Evolutionary conservation across 2,113 vertebrate species (phyloP).

Genomic region (Opisthocomus hoazin): DNA sequence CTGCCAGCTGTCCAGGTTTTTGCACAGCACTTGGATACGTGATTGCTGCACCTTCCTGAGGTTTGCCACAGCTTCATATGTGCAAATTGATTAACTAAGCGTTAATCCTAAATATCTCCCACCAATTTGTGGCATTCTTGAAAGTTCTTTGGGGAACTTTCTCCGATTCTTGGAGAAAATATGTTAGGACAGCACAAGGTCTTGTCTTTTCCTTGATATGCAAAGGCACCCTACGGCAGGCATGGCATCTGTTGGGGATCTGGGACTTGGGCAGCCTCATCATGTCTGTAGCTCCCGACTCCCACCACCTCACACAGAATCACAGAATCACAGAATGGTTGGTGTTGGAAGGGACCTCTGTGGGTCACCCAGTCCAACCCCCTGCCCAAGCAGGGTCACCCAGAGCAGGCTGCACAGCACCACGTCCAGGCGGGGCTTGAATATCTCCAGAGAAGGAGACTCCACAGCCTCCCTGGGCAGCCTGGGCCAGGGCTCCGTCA

Average conservation of each 20-base stretch:
- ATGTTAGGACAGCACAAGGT: not conserved
- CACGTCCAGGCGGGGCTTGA: too few species aligned
- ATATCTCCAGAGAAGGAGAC: too few species aligned
- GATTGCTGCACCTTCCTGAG: not conserved
- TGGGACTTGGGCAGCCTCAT: not conserved
- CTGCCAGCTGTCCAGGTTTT: not conserved
- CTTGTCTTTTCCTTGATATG: not conserved
- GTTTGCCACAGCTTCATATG: not conserved
- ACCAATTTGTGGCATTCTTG: not conserved
- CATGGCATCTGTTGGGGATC: not conserved
- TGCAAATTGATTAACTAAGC: not conserved
- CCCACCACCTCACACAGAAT: not conserved
- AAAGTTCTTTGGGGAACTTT: not conserved
- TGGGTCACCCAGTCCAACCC: too few species aligned
- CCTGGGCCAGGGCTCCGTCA: too few species aligned
- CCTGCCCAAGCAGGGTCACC: too few species aligned
- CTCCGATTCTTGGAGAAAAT: not conserved
- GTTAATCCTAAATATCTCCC: not conserved
- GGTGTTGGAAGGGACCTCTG: too few species aligned
- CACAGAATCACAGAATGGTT: too few species aligned
- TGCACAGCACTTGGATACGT: not conserved
- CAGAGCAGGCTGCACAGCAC: too few species aligned
- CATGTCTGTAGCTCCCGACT: not conserved
- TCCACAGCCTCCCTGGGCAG: too few species aligned
- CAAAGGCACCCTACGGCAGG: accelerated